A percentile compares a stretch with the other conserved stretches of the same genome.
Evolutionary conservation across 2,797 vertebrate genomes (phyloP).

Genomic region (Delichon dasypus): DNA sequence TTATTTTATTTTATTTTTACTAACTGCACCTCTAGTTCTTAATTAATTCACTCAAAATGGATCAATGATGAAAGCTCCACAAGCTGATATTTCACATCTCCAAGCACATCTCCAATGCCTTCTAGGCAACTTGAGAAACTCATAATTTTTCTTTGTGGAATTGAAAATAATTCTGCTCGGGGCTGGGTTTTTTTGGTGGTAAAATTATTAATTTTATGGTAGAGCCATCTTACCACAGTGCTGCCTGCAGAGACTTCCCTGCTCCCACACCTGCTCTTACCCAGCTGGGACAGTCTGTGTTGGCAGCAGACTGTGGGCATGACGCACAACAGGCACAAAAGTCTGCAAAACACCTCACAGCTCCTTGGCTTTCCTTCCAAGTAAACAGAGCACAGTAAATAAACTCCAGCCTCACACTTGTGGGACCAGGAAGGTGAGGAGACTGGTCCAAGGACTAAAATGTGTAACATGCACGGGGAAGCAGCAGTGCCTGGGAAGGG

Average conservation of each 20-base stretch:
- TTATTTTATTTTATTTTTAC: neutral
- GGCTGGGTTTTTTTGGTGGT: fast-evolving
- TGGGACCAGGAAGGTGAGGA: neutral
- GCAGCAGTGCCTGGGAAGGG: neutral
- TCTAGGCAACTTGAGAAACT: neutral
- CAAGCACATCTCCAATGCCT: neutral
- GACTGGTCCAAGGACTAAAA: neutral
- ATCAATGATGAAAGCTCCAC: neutral
- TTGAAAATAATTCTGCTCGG: neutral
- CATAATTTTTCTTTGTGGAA: neutral
- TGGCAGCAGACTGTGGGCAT: neutral
- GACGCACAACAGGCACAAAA: neutral
- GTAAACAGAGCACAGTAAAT: neutral
- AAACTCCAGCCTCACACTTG: neutral
- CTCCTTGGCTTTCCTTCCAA: neutral
- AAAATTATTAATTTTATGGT: neutral
- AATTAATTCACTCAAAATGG: neutral
- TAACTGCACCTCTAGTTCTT: neutral
- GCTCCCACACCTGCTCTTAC: neutral
- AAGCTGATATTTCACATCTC: neutral
- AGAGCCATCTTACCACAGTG: neutral
- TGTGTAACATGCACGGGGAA: neutral
- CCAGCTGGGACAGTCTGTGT: fast-evolving
- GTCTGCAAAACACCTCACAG: neutral
- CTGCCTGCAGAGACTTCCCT: neutral